Evolutionary conservation across 2,888 invertebrate genomes (phyloP).

Genomic region (Calliopum simillimum): DNA sequence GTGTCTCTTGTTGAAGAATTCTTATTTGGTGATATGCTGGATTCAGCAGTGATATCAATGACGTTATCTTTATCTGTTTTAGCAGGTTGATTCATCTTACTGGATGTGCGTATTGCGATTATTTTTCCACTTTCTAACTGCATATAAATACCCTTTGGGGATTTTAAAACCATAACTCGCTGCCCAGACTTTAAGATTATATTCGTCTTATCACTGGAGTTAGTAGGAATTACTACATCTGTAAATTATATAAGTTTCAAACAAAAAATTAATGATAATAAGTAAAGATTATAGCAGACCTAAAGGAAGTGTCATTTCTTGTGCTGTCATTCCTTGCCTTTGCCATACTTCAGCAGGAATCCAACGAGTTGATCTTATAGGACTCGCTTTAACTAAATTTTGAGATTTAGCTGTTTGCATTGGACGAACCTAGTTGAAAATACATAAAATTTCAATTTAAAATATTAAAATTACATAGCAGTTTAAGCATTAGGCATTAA

Average conservation of each 20-base stretch:
- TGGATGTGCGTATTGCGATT: slow-evolving; percentile 80
- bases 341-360: slow-evolving; percentile 93
- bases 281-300: slow-evolving; percentile 67
- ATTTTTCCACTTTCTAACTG: slow-evolving; percentile 94
- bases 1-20: slow-evolving; percentile 3
- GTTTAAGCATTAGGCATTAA: no score
- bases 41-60: slow-evolving; percentile 61
- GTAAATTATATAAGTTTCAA: slow-evolving; percentile 19
- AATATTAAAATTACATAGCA: slow-evolving; percentile 21
- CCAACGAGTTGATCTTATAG: slow-evolving; percentile 75
- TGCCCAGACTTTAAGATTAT: slow-evolving; percentile 94
- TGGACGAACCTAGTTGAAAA: slow-evolving; percentile 74
- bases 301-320: slow-evolving; percentile 92
- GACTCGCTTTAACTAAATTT: slow-evolving; percentile 53
- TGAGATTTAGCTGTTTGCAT: slow-evolving; percentile 77
- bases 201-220: slow-evolving; percentile 88
- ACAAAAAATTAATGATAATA: neutral
- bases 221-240: slow-evolving; percentile 94
- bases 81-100: slow-evolving; percentile 57
- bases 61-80: slow-evolving; percentile 56
- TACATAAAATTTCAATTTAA: neutral
- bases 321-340: slow-evolving; percentile 93
- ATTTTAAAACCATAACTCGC: slow-evolving; percentile 93
- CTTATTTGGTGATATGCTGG: slow-evolving; percentile 1
- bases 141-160: slow-evolving; percentile 96